These are phyloP conservation scores for Oreamnos americanus DNA, from an alignment of 2,113 vertebrate genomes.

Conservation along the genomic window DNA sequence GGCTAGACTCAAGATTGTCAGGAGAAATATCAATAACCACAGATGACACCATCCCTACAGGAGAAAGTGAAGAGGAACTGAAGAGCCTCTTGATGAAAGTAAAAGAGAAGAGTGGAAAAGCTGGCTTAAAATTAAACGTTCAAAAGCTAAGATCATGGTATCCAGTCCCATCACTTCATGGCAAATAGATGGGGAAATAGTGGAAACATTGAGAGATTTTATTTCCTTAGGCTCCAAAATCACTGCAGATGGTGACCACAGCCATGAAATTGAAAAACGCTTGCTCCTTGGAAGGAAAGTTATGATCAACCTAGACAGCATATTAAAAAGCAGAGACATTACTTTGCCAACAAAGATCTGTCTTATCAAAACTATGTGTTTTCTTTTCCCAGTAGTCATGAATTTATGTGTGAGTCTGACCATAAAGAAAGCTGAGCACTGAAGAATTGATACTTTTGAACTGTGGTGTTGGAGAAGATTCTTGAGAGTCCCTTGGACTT, in stretches of 20 bases:
- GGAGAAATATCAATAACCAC: neutral
- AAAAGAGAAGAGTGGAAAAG: neutral
- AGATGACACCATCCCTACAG: neutral
- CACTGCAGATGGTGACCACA: neutral
- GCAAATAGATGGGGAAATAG: neutral
- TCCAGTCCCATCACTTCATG: neutral
- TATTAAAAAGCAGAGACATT: neutral
- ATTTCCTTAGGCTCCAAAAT: neutral
- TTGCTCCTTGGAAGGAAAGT: neutral
- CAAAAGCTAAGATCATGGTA: neutral
- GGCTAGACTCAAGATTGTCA: neutral
- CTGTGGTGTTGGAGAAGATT: neutral
- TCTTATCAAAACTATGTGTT: neutral
- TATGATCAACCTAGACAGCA: neutral
- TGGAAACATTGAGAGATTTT: neutral
- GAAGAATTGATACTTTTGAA: neutral
- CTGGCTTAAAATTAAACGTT: neutral
- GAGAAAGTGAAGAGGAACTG: neutral
- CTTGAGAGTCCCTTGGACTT: neutral
- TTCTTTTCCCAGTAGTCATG: neutral
- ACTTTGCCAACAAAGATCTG: neutral
- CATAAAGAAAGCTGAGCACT: neutral
- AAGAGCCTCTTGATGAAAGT: neutral
- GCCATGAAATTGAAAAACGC: neutral
- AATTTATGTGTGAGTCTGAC: neutral